These are phyloP conservation scores for Rhabdomys dilectus DNA, from an alignment of 2,113 vertebrate species.

Conservation along the genomic window DNA sequence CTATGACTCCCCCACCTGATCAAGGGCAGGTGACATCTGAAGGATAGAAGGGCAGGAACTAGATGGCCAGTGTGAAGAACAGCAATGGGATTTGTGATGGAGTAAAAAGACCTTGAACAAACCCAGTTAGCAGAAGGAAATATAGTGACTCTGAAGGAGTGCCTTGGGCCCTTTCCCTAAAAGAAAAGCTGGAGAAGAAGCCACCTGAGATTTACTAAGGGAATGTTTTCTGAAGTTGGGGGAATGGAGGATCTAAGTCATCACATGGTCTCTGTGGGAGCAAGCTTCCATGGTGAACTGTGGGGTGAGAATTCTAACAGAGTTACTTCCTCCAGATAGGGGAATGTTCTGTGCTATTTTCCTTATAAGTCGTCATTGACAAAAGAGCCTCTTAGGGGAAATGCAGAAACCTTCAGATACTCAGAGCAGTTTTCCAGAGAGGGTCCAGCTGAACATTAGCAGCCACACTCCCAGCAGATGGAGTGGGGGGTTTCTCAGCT, in stretches of 20 bases:
- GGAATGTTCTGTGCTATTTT: neutral
- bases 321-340: neutral
- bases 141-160: neutral
- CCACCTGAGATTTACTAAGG: neutral
- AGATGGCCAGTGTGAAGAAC: neutral
- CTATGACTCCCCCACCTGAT: neutral
- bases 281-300: neutral
- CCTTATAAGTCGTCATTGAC: neutral
- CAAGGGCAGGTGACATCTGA: no score
- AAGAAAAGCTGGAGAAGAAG: neutral
- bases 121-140: neutral
- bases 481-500: no score
- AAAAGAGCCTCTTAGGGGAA: neutral
- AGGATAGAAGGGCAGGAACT: no score
- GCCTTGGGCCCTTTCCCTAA: neutral
- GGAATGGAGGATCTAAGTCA: neutral
- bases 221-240: neutral
- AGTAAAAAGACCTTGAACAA: neutral
- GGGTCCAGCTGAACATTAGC: neutral
- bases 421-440: neutral
- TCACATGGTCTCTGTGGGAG: neutral
- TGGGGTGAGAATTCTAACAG: neutral
- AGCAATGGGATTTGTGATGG: neutral
- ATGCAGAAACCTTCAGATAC: neutral
- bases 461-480: no score